Base-by-base conservation (phyloP, 2,888 invertebrate species). In the Agrochola lychnidis region DNA sequence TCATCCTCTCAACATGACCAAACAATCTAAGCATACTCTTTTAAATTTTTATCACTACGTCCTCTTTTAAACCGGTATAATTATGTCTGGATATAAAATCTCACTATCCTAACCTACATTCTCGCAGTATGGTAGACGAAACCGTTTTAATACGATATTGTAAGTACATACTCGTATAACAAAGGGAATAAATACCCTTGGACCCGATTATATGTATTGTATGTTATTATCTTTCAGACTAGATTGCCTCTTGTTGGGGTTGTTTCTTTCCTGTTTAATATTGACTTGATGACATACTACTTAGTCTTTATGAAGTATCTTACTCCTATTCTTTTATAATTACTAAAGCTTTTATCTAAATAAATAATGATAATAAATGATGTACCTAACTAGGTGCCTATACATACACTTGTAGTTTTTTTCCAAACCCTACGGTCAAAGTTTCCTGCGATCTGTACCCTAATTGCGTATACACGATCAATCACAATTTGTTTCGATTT, bases 121-220 rank as follows among this genome's bases (percentile, higher is more conserved):
- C 62, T 70, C 22, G 10, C 57, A 69, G 62, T 64, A 57, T 25
- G 30, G 57, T 61, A 56, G 68, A 67, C n/a, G 30, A 78, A 80
- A 73, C 53, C 25, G 73, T 64, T 64, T 48, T 25, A 76, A 22
- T 70, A 69, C 64, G 57, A 36, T 63, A 62, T 75, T 70, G 14
- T 45, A 14, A 45, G 45, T 74, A 59, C 30, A 2, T 30, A 30
- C 30, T 30, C 30, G 30, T 68, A 53, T 66, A 53, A 73, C 63
- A 76, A 69, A 82, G 63, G 57, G 67, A 70, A 70, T 48, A 66
- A 53, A 67, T 70, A 68, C 19, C 67, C 51, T 78, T 81, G 63
- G 67, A 78, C 70, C 71, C 57, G 56, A 42, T 83, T 78, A 42
- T 57, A 14, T 56, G 63, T 66, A 36, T 69, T 53, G 62, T 72